Base-by-base conservation (phyloP, 2,113 vertebrate genomes). In the Thamnophis sirtalis region DNA sequence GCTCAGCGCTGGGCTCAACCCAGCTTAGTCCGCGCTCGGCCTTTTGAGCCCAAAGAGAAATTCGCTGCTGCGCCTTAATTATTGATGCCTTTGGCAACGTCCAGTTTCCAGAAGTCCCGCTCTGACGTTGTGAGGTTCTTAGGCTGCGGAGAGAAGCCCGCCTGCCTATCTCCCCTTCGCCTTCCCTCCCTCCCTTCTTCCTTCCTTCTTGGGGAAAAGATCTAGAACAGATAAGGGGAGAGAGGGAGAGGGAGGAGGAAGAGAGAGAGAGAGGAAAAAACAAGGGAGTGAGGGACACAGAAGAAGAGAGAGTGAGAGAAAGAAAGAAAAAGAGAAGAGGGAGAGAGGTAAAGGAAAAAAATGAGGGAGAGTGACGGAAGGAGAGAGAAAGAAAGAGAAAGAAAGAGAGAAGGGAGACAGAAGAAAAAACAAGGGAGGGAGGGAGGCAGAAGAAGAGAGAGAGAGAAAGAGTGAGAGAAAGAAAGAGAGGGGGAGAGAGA, bases 321-420 rank as follows among this genome's bases (percentile, higher is more conserved):
- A 51, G 1, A 2, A 10, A 11, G 51, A 3, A 11, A 51, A 10
- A 10, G 51, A 51, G 1, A 51, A 2, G 10, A 10, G 9, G 51
- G 51, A 11, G 51, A 11, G 51, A 11, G 9, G 10, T 1, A 51
- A 10, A 11, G 51, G 2, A 51, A 51, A 51, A 51, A 51, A 51
- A 51, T 2, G 51, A 51, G 51, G 51, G 43, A 43, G 43, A 1
- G 24, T 28, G 24, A 60, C 22, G 26, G 2, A 60, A 13, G 9
- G 10, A 51, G 53, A 9, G 22, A 58, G 21, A 22, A 5, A 58
- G 21, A 24, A 0, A 43, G 43, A 43, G 43, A 43, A 43, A 51
- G 51, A 53, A 2, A 53, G 13, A 15, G 53, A 53, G 0, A 3
- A 15, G 3, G 0, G 13, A 54, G 3, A 15, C 0, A 15, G 13